Conservation (phyloP, 2,888 invertebrate species). For the Chromoteleia sp. region DNA sequence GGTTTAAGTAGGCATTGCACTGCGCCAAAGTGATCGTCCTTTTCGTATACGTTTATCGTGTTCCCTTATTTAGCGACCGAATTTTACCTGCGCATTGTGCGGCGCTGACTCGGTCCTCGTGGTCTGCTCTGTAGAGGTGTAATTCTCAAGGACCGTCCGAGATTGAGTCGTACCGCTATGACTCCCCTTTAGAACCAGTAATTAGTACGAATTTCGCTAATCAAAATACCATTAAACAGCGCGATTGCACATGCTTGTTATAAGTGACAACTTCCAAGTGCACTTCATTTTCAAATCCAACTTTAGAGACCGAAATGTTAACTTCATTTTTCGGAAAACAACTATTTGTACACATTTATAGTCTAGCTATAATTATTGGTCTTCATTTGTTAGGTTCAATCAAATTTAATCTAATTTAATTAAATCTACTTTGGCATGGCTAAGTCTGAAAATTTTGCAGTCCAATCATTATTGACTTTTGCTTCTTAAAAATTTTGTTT, state of each 20-base stretch:
- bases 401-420: no score
- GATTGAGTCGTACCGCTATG: conserved; percentile 83
- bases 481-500: no score
- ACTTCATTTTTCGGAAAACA: not conserved
- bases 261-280: conserved; percentile 13
- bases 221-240: conserved; percentile 51
- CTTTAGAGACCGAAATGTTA: not conserved
- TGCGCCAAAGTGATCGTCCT: conserved; percentile 39
- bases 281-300: not conserved
- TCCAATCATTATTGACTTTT: no score
- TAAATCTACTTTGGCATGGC: no score
- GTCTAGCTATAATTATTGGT: no score
- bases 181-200: conserved; percentile 84
- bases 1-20: conserved; percentile 20
- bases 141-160: conserved; percentile 84
- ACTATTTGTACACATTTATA: no score
- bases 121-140: conserved; percentile 82
- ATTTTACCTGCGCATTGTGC: conserved; percentile 83
- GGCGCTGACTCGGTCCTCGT: conserved; percentile 82
- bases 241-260: conserved; percentile 64
- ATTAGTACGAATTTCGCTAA: conserved; percentile 83
- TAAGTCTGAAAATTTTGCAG: no score
- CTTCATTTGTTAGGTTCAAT: no score
- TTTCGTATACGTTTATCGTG: conserved; percentile 34
- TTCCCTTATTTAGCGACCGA: conserved; percentile 70